These are phyloP conservation scores for Papilio dardanus DNA, from an alignment of 1,140 invertebrate genomes.

Conservation along the genomic window DNA sequence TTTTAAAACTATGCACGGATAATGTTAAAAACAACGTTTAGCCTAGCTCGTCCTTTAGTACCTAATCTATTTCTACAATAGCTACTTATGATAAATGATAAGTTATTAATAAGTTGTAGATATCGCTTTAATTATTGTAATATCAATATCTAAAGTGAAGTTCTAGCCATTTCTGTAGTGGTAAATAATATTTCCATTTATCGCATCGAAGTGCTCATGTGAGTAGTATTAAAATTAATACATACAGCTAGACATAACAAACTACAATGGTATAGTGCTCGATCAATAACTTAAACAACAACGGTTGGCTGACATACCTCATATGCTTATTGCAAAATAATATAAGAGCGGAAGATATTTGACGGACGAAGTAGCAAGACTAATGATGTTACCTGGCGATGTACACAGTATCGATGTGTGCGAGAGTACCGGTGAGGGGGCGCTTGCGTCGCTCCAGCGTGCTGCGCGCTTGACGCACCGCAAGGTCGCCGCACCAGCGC, in stretches of 20 bases:
- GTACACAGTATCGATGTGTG: constrained; percentile 79
- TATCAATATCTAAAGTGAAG: neutral
- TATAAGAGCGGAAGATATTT: neutral
- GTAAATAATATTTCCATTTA: neutral
- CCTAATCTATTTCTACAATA: neutral
- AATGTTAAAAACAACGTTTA: neutral
- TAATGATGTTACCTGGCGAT: constrained; percentile 71
- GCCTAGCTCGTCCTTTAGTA: neutral
- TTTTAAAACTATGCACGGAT: too few relatives aligned
- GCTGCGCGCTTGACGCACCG: constrained; percentile 65
- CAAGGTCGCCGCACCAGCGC: constrained; percentile 75
- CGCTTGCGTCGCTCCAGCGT: constrained; percentile 61
- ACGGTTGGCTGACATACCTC: too few relatives aligned
- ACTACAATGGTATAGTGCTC: neutral
- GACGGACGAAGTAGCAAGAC: neutral
- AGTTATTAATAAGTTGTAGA: neutral
- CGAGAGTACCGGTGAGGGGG: constrained; percentile 58
- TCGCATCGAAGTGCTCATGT: too few relatives aligned
- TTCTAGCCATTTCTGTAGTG: neutral
- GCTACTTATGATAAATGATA: neutral
- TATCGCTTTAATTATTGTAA: neutral
- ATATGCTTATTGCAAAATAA: too few relatives aligned
- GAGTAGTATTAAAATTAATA: neutral
- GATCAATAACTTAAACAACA: neutral
- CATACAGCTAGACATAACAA: neutral